Evolutionary conservation across 2,888 invertebrate species (phyloP).

Genomic region (Drosophila rellima): DNA sequence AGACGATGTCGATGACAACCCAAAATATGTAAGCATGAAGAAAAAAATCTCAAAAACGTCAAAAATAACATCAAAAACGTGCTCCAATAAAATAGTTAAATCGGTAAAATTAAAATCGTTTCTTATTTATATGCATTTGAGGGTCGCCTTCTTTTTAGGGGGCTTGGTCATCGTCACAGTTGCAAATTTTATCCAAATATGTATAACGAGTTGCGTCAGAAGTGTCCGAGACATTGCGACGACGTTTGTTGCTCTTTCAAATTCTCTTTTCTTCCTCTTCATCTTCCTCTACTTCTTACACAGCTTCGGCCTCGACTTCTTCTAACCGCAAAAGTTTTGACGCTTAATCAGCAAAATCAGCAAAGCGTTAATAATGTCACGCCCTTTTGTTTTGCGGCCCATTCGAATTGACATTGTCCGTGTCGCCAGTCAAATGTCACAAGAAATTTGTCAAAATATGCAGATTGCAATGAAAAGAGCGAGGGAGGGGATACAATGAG

Average conservation of each 20-base stretch:
- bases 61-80: constrained; percentile 19
- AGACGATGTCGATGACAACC: constrained; percentile 53
- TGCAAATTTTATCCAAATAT: constrained; percentile 7
- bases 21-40: constrained; percentile 37
- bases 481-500: background rate
- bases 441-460: constrained; percentile 68
- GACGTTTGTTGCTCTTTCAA: constrained; percentile 27
- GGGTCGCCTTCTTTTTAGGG: constrained; percentile 3
- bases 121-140: constrained; percentile 50
- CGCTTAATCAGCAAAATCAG: constrained; percentile 68
- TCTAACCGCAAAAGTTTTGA: constrained; percentile 70
- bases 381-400: constrained; percentile 52
- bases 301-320: constrained; percentile 1
- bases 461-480: constrained; percentile 34
- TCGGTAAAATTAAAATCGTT: constrained; percentile 24
- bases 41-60: constrained; percentile 10
- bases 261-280: background rate
- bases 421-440: constrained; percentile 62
- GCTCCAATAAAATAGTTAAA: constrained; percentile 1
- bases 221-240: constrained; percentile 53
- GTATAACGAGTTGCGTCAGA: constrained; percentile 11
- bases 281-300: background rate
- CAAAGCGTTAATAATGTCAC: constrained; percentile 77
- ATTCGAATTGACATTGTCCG: constrained; percentile 22
- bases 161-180: constrained; percentile 6